Percentiles rank a stretch among this genome's conserved stretches.
These are phyloP conservation scores for Pantherophis vulpinus DNA, from an alignment of 2,797 vertebrate species.

Conservation along the genomic window DNA sequence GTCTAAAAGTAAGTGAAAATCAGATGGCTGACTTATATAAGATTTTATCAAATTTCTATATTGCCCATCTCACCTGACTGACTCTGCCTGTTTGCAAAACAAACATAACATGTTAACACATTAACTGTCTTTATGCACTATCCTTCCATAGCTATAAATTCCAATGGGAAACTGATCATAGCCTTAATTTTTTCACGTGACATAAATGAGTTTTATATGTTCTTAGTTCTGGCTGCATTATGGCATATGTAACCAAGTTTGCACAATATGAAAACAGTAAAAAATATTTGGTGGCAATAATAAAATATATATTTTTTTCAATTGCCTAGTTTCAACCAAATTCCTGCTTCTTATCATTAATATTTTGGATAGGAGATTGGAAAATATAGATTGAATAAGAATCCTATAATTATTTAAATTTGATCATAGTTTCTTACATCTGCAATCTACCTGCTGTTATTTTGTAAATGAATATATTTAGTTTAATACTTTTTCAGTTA, in stretches of 20 bases:
- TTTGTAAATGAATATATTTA: conserved; percentile 4
- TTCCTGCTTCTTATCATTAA: background rate
- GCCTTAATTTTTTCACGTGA: background rate
- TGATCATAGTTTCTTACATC: conserved; percentile 25
- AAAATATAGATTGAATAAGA: conserved; percentile 1
- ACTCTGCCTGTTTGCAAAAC: background rate
- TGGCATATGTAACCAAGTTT: background rate
- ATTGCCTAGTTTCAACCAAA: background rate
- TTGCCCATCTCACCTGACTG: background rate
- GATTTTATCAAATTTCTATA: background rate
- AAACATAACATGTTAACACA: background rate
- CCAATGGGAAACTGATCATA: background rate
- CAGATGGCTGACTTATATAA: background rate
- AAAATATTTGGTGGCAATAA: background rate
- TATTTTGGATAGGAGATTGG: background rate
- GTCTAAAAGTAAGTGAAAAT: conserved; percentile 9
- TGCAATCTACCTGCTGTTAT: background rate
- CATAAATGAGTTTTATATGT: background rate
- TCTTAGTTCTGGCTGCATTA: background rate
- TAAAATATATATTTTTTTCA: background rate
- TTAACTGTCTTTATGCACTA: background rate
- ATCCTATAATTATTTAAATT: conserved; percentile 1
- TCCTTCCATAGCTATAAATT: background rate
- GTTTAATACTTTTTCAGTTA: background rate
- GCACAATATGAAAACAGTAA: background rate